Conservation (phyloP, 2,888 invertebrate genomes). For the Arge pagana region DNA sequence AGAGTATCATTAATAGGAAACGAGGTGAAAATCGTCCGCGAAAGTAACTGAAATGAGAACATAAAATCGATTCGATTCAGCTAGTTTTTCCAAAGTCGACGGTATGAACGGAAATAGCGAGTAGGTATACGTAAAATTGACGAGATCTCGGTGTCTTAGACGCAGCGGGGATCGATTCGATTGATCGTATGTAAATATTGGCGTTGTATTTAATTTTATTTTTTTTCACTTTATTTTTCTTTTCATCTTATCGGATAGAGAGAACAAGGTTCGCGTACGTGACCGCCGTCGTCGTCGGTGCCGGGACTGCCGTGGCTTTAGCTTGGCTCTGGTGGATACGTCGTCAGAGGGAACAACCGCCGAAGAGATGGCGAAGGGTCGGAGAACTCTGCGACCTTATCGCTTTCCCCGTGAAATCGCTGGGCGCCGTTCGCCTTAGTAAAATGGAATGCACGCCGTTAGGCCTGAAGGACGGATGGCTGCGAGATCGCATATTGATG, state of each 20-base stretch:
- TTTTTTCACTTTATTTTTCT: no score
- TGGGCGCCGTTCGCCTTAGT: constrained; percentile 60
- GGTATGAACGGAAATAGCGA: no score
- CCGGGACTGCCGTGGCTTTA: constrained; percentile 42
- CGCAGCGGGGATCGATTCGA: no score
- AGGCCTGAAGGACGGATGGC: constrained; percentile 62
- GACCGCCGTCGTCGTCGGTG: constrained; percentile 46
- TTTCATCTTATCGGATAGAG: constrained; percentile 35
- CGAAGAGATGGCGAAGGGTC: constrained; percentile 63
- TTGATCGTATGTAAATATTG: no score
- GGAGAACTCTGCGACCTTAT: constrained; percentile 63
- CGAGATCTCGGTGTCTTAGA: no score
- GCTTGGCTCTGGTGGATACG: constrained; percentile 45
- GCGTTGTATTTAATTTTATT: no score
- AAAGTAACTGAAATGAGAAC: no score
- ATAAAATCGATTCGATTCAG: no score
- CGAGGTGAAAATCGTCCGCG: no score
- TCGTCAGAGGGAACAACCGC: constrained; percentile 43
- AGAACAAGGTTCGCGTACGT: constrained; percentile 43
- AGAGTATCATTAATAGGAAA: no score
- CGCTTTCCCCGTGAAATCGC: constrained; percentile 67
- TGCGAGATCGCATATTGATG: constrained; percentile 66
- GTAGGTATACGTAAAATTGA: no score
- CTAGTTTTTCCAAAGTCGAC: no score
- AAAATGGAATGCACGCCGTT: constrained; percentile 62